Conservation (phyloP, 2,113 vertebrate species). For the Ochotona princeps region DNA sequence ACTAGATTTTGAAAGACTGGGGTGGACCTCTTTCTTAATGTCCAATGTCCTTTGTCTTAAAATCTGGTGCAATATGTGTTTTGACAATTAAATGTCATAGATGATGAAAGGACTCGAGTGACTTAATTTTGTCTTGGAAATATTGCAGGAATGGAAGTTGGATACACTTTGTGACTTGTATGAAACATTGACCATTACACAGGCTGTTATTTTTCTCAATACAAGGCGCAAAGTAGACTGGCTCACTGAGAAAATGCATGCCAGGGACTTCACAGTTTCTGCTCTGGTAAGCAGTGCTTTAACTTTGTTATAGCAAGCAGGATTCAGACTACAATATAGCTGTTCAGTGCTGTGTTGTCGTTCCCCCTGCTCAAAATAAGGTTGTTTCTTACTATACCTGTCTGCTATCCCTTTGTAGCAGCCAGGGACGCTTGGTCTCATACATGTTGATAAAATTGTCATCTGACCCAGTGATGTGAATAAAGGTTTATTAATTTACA, state of each 20-base stretch:
- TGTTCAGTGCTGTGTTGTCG: conserved; percentile 88
- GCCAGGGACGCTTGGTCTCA: conserved; percentile 90
- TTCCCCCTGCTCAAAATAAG: conserved; percentile 89
- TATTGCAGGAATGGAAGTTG: conserved; percentile 96
- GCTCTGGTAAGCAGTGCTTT: conserved; percentile 91
- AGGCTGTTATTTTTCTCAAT: conserved; percentile 99
- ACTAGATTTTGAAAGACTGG: conserved; percentile 83
- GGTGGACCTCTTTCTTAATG: conserved; percentile 93
- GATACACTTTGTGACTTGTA: conserved; percentile 98
- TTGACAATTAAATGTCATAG: too few relatives aligned
- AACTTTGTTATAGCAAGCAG: conserved; percentile 74
- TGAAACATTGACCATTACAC: conserved; percentile 98
- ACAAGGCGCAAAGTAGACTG: conserved; percentile 99
- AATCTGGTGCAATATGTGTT: conserved; percentile 85
- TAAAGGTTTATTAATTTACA: conserved; percentile 76
- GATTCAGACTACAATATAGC: conserved; percentile 87
- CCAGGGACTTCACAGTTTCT: conserved; percentile 97
- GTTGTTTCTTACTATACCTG: conserved; percentile 88
- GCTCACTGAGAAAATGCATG: conserved; percentile 99
- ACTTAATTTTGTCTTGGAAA: background rate
- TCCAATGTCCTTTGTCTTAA: conserved; percentile 88
- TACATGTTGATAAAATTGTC: conserved; percentile 67
- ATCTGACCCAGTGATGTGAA: conserved; percentile 34
- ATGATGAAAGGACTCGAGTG: too few relatives aligned
- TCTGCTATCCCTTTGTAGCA: conserved; percentile 75